Conservation (phyloP, 2,797 vertebrate genomes). For the Neosalanx taihuensis region DNA sequence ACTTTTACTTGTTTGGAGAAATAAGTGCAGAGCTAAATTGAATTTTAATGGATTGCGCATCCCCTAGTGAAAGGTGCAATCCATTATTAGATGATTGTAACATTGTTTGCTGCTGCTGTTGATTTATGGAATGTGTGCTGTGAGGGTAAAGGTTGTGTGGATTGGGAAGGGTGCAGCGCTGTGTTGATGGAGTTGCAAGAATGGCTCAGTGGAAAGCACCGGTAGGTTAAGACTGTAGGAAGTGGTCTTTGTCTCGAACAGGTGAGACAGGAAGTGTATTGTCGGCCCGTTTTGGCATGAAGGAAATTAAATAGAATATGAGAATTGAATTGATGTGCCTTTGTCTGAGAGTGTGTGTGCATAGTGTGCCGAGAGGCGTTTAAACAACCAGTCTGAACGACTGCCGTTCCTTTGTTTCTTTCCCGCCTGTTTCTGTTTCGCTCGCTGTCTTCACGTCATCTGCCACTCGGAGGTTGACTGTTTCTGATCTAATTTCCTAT, state of each 20-base stretch:
- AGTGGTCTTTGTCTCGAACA: constrained; percentile 30
- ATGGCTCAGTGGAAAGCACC: constrained; percentile 30
- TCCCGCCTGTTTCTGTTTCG: not conserved
- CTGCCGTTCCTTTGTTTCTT: not conserved
- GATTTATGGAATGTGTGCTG: constrained; percentile 66
- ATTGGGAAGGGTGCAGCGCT: constrained; percentile 54
- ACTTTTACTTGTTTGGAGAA: constrained; percentile 77
- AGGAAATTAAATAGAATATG: constrained; percentile 3
- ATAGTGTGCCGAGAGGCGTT: not conserved
- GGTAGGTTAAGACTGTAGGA: constrained; percentile 20
- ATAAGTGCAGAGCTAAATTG: constrained; percentile 84
- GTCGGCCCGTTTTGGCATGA: not conserved
- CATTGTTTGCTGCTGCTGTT: constrained; percentile 69
- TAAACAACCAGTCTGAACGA: not conserved
- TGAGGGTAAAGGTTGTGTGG: constrained; percentile 61
- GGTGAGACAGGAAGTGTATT: constrained; percentile 16
- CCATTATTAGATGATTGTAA: constrained; percentile 84
- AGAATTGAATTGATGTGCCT: not conserved
- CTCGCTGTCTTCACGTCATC: not conserved
- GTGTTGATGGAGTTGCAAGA: constrained; percentile 63
- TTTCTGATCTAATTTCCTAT: constrained; percentile 50
- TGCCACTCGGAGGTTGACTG: constrained; percentile 40
- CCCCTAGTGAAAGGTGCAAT: constrained; percentile 79
- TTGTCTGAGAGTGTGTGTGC: not conserved
- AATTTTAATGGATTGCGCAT: constrained; percentile 84